Base-by-base conservation (phyloP, 2,113 vertebrate species). In the Crotalus tigris region DNA sequence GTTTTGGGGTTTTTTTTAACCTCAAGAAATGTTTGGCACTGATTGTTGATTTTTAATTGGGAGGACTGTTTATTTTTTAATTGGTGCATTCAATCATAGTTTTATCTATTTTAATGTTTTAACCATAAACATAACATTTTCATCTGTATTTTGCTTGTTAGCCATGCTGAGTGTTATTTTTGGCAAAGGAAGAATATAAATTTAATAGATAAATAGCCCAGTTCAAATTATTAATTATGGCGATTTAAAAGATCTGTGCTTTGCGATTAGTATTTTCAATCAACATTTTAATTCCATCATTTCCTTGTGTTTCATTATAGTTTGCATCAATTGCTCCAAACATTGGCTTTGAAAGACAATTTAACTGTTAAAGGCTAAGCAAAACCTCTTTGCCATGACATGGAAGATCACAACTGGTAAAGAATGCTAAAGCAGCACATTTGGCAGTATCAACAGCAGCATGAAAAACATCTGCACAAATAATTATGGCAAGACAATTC, bases 381-480 rank as follows among this genome's bases (percentile, higher is more conserved):
- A 44, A 61, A 92, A 8, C 39, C 46, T 85, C 57, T 59, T 53
- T 17, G n/a, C 15, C 85, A 26, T 85, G 69, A 51, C 44, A 24
- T 39, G 85, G 53, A 89, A 26, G 54, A 44, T 53, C 86, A 94
- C 33, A 46, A 93, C 75, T 39, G 64, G 59, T 39, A 94, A 94
- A 85, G 55, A 94, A 91, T 88, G 91, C 57, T 89, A 91, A 89
- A 88, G 57, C 85, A 92, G 55, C 55, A 88, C 55, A 89, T 91
- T 91, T 92, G 46, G 21, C 29, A 87, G 3, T 49, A 81, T 4
- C 85, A 94, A 93, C 87, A 96, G 88, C n/a, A 95, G 94, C 91
- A 91, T 53, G 12, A n/a, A 90, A 94, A 93, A 90, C n/a, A 86
- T 85, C n/a, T 46, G 19, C 69, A 87, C 85, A 93, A 69, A 58